Conservation (phyloP, 2,797 vertebrate genomes). For the Chelidonichthys spinosus region DNA sequence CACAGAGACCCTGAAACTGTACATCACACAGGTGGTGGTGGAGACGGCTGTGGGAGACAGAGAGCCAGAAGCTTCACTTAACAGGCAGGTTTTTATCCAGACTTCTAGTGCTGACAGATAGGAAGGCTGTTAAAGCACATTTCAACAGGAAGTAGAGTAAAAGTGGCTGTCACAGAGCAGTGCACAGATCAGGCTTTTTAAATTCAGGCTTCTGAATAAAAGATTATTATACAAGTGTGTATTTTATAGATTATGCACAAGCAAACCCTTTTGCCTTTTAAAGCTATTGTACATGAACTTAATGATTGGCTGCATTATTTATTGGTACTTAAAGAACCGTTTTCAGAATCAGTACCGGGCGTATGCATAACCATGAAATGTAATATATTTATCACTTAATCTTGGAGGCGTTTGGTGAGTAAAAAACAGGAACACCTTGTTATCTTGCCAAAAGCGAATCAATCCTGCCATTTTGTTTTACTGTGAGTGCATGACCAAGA, state of each 20-base stretch:
- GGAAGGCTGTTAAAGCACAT: not conserved
- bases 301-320: not conserved
- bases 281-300: not conserved
- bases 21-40: slow-evolving; percentile 85
- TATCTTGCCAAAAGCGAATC: not conserved
- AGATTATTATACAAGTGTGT: not conserved
- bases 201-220: slow-evolving; percentile 1
- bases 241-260: not conserved
- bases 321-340: not conserved
- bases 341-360: not conserved
- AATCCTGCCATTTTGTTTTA: not conserved
- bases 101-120: not conserved
- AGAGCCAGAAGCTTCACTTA: slow-evolving; percentile 50
- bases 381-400: not conserved
- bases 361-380: not conserved
- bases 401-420: not conserved
- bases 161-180: not conserved
- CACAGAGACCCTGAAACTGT: slow-evolving; percentile 84
- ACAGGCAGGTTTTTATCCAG: slow-evolving; percentile 70
- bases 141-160: not conserved
- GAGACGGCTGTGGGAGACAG: slow-evolving; percentile 68
- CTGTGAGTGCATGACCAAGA: not conserved
- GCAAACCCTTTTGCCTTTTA: not conserved
- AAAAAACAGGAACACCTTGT: not conserved
- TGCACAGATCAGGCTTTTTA: not conserved